Evolutionary conservation across 2,113 vertebrate species (phyloP).

Genomic region (Neoarius graeffei): DNA sequence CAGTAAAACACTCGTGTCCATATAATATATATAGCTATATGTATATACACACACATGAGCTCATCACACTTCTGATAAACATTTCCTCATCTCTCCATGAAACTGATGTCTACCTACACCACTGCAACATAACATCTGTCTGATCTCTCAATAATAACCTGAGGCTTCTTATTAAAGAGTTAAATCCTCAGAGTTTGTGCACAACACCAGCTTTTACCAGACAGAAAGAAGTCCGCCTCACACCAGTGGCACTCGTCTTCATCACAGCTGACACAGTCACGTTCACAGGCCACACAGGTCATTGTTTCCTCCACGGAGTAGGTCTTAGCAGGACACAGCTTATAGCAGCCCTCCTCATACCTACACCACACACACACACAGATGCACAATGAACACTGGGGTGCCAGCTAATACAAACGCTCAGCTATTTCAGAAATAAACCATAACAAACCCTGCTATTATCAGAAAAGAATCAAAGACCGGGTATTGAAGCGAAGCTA

Average conservation of each 20-base stretch:
- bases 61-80: too few relatives aligned
- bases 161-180: neutral
- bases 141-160: neutral
- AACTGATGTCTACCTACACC: too few relatives aligned
- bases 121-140: neutral
- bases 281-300: slow-evolving; percentile 76
- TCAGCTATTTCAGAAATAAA: neutral
- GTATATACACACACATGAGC: too few relatives aligned
- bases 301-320: slow-evolving; percentile 74
- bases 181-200: neutral
- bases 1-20: too few relatives aligned
- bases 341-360: slow-evolving; percentile 82
- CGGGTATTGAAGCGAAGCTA: neutral
- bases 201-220: slow-evolving; percentile 65
- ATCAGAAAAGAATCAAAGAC: neutral
- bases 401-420: neutral
- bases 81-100: too few relatives aligned
- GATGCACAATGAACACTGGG: neutral
- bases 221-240: slow-evolving; percentile 83
- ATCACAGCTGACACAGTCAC: slow-evolving; percentile 81
- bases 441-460: neutral
- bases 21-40: too few relatives aligned
- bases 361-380: slow-evolving; percentile 63
- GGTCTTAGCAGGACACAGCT: slow-evolving; percentile 83
- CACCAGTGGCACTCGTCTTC: slow-evolving; percentile 81